Evolutionary conservation across 1,140 invertebrate species (phyloP).

Genomic region (Probaryconus sp.): DNA sequence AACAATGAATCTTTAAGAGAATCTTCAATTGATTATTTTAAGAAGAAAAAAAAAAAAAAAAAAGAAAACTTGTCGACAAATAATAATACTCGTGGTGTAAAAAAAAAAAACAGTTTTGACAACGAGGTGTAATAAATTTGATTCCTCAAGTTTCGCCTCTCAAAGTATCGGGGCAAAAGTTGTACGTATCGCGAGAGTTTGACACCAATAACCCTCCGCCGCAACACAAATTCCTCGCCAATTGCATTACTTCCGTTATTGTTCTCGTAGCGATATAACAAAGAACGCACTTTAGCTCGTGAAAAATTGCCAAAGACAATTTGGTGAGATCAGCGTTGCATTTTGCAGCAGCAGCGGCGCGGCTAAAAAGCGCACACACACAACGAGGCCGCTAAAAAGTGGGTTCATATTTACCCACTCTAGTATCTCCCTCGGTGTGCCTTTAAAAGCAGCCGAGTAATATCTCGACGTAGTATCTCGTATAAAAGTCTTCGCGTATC

Average conservation of each 20-base stretch:
- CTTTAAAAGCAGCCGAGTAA: slow-evolving; percentile 50
- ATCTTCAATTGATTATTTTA: too few species aligned
- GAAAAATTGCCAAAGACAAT: slow-evolving; percentile 37
- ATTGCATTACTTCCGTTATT: slow-evolving; percentile 3
- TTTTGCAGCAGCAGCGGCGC: slow-evolving; percentile 22
- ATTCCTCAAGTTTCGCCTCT: too few species aligned
- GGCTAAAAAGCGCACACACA: slow-evolving; percentile 32
- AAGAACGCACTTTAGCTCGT: slow-evolving; percentile 12
- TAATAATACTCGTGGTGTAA: too few species aligned
- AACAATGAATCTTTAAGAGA: too few species aligned
- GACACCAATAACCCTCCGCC: background rate
- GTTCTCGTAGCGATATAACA: slow-evolving; percentile 7
- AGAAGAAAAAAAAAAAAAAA: too few species aligned
- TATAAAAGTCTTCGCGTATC: slow-evolving; percentile 48
- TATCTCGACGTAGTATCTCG: slow-evolving; percentile 49
- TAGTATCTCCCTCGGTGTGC: slow-evolving; percentile 7
- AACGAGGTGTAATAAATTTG: too few species aligned
- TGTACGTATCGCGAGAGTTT: too few species aligned
- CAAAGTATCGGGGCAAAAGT: too few species aligned
- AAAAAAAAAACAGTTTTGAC: too few species aligned
- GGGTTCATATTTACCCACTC: slow-evolving; percentile 48
- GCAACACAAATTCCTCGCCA: background rate
- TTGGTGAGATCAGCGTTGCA: slow-evolving; percentile 31
- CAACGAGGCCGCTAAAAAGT: too few species aligned
- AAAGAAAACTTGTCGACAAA: too few species aligned